phyloP scores from a whole-genome alignment of 2,797 vertebrate species.

The Mastacembelus armatus region DNA sequence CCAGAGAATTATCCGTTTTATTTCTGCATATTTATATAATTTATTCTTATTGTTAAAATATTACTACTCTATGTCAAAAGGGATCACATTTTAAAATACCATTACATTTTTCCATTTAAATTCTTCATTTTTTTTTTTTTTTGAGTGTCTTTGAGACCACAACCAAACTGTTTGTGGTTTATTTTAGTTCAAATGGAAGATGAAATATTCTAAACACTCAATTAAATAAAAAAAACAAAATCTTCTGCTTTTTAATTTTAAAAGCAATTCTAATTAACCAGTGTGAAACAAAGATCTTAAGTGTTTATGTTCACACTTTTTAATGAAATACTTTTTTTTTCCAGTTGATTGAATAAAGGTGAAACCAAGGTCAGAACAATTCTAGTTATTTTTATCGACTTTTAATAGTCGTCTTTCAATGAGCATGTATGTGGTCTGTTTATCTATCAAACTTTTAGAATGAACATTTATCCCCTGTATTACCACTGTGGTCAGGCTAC shows the following conservation, averaged over 20 bases:
- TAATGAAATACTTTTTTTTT: constrained; percentile 36
- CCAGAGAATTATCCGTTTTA: constrained; percentile 37
- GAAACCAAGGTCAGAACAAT: constrained; percentile 35
- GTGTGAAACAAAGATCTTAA: constrained; percentile 45
- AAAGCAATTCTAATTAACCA: constrained; percentile 35
- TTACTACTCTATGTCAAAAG: constrained; percentile 7
- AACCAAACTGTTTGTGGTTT: not conserved
- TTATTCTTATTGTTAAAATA: constrained; percentile 5
- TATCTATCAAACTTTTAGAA: constrained; percentile 45
- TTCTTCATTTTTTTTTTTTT: not conserved
- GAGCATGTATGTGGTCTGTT: constrained; percentile 60
- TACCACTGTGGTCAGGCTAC: constrained; percentile 43
- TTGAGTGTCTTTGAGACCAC: not conserved
- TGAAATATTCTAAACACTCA: constrained; percentile 8
- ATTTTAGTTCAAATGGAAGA: constrained; percentile 14
- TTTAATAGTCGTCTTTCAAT: constrained; percentile 64
- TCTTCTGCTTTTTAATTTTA: constrained; percentile 22
- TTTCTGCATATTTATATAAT: constrained; percentile 12
- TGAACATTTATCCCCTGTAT: constrained; percentile 46
- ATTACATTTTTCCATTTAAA: constrained; percentile 11
- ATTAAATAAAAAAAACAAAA: constrained; percentile 21
- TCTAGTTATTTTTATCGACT: constrained; percentile 69
- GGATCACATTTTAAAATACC: constrained; percentile 16
- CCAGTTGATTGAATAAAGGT: constrained; percentile 28
- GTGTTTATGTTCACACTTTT: constrained; percentile 28